phyloP scores from a whole-genome alignment of 2,113 vertebrate species.

The Otolemur garnettii region DNA sequence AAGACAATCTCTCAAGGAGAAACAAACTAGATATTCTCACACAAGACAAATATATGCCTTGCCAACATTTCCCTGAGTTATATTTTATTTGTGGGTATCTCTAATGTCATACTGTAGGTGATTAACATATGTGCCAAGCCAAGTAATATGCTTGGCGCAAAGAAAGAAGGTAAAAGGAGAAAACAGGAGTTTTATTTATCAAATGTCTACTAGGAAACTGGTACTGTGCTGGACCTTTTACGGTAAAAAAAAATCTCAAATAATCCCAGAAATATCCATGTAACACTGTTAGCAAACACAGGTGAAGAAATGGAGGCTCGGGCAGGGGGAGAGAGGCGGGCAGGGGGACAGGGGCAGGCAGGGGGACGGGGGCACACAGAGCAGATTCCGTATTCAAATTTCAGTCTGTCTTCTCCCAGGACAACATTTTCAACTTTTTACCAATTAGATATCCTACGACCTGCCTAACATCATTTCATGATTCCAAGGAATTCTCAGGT shows the following conservation, averaged over 20 bases:
- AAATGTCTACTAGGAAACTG: not conserved
- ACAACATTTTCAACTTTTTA: not conserved
- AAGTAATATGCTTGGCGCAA: not conserved
- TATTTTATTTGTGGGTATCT: not conserved
- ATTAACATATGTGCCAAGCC: not conserved
- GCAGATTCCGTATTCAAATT: not conserved
- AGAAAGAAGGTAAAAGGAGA: not conserved
- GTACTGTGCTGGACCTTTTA: not conserved
- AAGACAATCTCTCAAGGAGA: slow-evolving; percentile 36
- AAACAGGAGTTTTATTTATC: not conserved
- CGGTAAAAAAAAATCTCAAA: not conserved
- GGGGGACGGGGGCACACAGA: not conserved
- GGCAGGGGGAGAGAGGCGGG: not conserved
- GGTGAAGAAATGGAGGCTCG: not conserved
- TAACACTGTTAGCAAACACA: not conserved
- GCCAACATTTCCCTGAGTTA: not conserved
- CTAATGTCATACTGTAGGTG: not conserved
- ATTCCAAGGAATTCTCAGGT: not conserved
- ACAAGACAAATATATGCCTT: not conserved
- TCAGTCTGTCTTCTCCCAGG: not conserved
- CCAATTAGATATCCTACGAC: not conserved
- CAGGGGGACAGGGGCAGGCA: not conserved
- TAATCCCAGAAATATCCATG: not conserved
- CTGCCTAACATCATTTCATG: not conserved
- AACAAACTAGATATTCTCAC: not conserved